Conservation (phyloP, 2,797 vertebrate genomes). For the Parauchenoglanis punctatus region DNA sequence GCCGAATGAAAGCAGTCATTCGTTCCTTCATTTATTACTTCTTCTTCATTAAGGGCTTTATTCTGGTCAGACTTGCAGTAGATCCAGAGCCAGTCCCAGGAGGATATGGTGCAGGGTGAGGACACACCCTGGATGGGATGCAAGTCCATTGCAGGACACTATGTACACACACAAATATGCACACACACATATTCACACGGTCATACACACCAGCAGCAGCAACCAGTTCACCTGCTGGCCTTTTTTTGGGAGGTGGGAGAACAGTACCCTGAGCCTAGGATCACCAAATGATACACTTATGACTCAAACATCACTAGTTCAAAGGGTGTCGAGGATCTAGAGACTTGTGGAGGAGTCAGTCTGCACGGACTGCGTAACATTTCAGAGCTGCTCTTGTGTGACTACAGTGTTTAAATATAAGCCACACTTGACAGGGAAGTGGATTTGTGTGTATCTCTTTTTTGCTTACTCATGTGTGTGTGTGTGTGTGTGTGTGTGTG, state of each 20-base stretch:
- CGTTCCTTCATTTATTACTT: background rate
- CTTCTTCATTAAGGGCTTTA: background rate
- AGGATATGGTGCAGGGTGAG: background rate
- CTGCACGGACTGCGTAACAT: slow-evolving; percentile 3
- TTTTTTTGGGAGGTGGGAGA: background rate
- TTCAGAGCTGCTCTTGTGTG: slow-evolving; percentile 52
- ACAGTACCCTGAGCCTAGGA: background rate
- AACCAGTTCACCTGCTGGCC: too few relatives aligned
- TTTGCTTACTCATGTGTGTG: background rate
- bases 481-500: background rate
- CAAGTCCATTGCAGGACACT: background rate
- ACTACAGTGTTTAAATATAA: slow-evolving; percentile 12
- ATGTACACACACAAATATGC: background rate
- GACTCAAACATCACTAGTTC: background rate
- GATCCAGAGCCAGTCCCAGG: background rate
- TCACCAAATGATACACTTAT: background rate
- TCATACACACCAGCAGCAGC: background rate
- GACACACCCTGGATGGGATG: background rate
- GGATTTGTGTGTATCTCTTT: background rate
- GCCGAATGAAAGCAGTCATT: background rate
- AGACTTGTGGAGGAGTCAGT: slow-evolving; percentile 15
- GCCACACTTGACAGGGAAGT: background rate
- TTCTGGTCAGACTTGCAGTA: background rate
- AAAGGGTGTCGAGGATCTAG: slow-evolving; percentile 14
- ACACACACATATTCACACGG: background rate